Evolutionary conservation across 2,888 invertebrate species (phyloP), one percentile per base, ranked within the genome.

Genomic region (Anodontia alba): DNA sequence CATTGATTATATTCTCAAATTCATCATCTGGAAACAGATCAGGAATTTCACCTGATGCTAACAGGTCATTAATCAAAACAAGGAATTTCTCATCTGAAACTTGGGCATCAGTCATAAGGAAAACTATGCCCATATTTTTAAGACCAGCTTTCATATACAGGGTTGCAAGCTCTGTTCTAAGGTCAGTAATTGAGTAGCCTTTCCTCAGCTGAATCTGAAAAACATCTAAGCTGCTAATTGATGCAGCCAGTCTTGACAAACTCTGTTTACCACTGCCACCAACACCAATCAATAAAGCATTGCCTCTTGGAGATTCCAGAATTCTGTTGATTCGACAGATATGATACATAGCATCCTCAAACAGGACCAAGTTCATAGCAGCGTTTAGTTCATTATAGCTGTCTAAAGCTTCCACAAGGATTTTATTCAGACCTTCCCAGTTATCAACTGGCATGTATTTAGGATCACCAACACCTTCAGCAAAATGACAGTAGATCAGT

Each of bases 321-420:
- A 99, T 99, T 78, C 98, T 96, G 94, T 98, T 99, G 89, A 99
- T 98, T 92, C 98, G 97, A 88, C 87, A 95, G 73, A 99, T 97
- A 95, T 99, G 99, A 96, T 97, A 97, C 97, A 99, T 98, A 43
- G 99, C 99, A 94, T 99, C 99, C 95, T 99, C 99, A 95, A 99
- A 99, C 0, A 99, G 95, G 29, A 99, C 99, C 87, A 99, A 96
- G 95, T 99, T 98, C 98, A 99, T 99, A n/a, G 98, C 98, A 38
- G 98, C 97, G 78, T 99, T 98, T 62, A 99, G 96, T 95, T 99
- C 99, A 93, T 99, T 99, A 95, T 98, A 99, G 90, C 97, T 97
- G 38, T 97, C 96, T 95, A 99, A 96, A 1, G 98, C 98, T 95
- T 99, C 99, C 81, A 96, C 96, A 15, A 99, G 95, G 74, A 98